These are phyloP conservation scores for Erythrocercus mccallii DNA, from an alignment of 2,113 vertebrate species.

Conservation along the genomic window DNA sequence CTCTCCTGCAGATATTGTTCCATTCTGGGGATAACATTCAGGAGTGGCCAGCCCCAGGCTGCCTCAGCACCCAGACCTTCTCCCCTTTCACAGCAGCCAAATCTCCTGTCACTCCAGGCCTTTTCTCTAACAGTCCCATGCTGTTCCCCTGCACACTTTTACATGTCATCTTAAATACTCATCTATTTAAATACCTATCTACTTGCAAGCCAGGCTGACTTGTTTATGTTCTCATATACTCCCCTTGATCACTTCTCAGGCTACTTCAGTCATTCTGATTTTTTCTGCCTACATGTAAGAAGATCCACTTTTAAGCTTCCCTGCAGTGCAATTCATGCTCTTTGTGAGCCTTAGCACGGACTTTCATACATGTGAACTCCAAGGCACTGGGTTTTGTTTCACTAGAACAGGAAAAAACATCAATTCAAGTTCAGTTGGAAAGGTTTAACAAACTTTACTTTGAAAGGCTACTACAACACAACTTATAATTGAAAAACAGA, in stretches of 20 bases:
- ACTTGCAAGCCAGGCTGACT: not conserved
- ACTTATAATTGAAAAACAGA: not conserved
- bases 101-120: not conserved
- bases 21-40: not conserved
- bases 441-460: not conserved
- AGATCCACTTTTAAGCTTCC: not conserved
- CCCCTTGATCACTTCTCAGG: not conserved
- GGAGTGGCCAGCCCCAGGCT: not conserved
- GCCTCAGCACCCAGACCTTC: not conserved
- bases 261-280: not conserved
- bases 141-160: not conserved
- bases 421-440: not conserved
- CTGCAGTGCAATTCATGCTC: not conserved
- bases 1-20: not conserved
- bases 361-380: not conserved
- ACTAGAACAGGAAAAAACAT: not conserved
- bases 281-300: not conserved
- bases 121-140: not conserved
- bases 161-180: not conserved
- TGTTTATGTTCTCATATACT: not conserved
- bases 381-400: not conserved
- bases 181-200: not conserved
- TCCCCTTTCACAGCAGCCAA: not conserved
- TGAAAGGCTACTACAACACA: not conserved
- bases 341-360: not conserved